These are phyloP conservation scores for Myocastor coypus DNA, from an alignment of 2,113 vertebrate genomes.

Conservation along the genomic window DNA sequence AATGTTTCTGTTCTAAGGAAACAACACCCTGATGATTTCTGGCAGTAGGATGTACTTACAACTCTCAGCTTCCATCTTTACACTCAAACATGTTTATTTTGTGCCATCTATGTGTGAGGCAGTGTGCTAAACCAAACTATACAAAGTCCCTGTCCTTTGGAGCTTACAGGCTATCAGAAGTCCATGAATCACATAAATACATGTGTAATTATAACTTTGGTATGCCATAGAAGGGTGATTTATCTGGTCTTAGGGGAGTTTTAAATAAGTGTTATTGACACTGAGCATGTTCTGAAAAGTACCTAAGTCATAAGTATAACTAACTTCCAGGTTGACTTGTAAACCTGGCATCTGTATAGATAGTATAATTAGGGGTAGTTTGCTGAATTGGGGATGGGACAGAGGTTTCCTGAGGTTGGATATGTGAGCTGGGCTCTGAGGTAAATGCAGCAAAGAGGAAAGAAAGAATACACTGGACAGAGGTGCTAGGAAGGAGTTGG, in stretches of 20 bases:
- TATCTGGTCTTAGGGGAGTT: background rate
- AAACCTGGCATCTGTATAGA: background rate
- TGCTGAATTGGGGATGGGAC: background rate
- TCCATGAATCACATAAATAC: background rate
- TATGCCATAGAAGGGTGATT: background rate
- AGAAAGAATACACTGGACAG: background rate
- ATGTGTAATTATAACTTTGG: background rate
- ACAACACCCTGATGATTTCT: background rate
- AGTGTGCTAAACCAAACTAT: background rate
- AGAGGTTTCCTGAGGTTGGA: background rate
- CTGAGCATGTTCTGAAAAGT: background rate
- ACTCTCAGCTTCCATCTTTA: background rate
- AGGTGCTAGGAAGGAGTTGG: background rate
- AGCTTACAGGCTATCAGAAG: background rate
- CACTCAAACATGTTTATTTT: background rate
- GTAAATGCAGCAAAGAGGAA: background rate
- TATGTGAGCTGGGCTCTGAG: background rate
- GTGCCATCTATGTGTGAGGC: background rate
- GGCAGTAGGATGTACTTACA: background rate
- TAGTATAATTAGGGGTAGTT: background rate
- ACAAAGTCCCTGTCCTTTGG: background rate
- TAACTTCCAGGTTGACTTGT: background rate
- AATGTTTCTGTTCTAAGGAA: conserved; percentile 3
- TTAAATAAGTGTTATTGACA: background rate
- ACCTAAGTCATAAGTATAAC: background rate